Conservation (phyloP, 2,797 vertebrate genomes). For the Helicolenus hilgendorfi region DNA sequence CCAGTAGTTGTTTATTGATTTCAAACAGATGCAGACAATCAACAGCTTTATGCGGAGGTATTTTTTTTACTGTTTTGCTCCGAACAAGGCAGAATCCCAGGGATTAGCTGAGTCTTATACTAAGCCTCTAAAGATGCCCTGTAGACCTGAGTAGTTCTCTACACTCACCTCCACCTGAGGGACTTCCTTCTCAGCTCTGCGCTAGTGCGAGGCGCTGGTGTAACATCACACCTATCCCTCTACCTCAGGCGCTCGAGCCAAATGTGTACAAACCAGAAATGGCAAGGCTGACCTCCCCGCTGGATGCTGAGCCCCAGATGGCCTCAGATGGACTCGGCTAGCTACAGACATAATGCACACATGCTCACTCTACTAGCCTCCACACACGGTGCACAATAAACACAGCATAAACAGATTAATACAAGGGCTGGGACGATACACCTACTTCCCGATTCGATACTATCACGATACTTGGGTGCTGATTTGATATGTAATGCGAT, state of each 20-base stretch:
- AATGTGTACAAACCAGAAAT: constrained; percentile 66
- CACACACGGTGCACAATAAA: background rate
- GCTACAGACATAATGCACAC: background rate
- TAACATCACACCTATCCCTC: constrained; percentile 78
- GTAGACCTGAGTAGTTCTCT: constrained; percentile 62
- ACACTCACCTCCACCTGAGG: constrained; percentile 62
- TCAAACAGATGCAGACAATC: constrained; percentile 31
- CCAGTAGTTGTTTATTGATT: constrained; percentile 48
- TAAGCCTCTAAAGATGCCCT: constrained; percentile 77
- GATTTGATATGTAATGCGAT: too few relatives aligned
- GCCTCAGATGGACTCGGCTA: constrained; percentile 20
- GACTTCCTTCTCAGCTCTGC: constrained; percentile 71
- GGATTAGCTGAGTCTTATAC: constrained; percentile 69
- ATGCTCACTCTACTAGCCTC: background rate
- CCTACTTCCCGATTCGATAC: too few relatives aligned
- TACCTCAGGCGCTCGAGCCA: constrained; percentile 56
- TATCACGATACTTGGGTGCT: too few relatives aligned
- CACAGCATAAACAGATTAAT: background rate
- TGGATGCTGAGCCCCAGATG: constrained; percentile 35
- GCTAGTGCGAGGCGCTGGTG: constrained; percentile 67
- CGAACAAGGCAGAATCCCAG: constrained; percentile 46
- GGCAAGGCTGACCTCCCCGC: constrained; percentile 57
- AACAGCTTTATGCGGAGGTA: constrained; percentile 18
- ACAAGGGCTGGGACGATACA: background rate
- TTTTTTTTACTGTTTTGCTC: constrained; percentile 39